A percentile compares a stretch with the other conserved stretches of the same genome.
Conservation (phyloP, 2,797 vertebrate species). For the Tamandua tetradactyla region DNA sequence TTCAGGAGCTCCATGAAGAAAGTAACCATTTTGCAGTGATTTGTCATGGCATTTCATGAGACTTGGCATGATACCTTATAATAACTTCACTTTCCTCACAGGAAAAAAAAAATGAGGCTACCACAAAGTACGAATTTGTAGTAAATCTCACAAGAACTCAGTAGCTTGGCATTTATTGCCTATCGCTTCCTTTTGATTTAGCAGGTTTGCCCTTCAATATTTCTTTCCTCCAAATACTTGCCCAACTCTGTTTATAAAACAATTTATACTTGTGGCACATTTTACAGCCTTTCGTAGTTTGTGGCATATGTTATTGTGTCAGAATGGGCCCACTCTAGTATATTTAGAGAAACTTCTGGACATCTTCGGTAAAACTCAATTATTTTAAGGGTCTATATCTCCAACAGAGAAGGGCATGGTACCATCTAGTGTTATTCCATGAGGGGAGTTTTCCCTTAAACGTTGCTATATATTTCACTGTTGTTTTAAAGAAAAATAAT, state of each 20-base stretch:
- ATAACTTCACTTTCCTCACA: constrained; percentile 81
- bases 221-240: constrained; percentile 80
- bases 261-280: constrained; percentile 74
- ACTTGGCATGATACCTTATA: constrained; percentile 74
- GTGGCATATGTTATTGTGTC: constrained; percentile 72
- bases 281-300: constrained; percentile 78
- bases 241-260: constrained; percentile 79
- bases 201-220: constrained; percentile 69
- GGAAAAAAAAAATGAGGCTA: constrained; percentile 77
- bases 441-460: constrained; percentile 54
- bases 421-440: constrained; percentile 39
- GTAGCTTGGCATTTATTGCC: constrained; percentile 78
- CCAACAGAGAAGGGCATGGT: constrained; percentile 35
- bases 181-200: constrained; percentile 80
- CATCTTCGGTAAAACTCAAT: constrained; percentile 73
- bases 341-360: constrained; percentile 76
- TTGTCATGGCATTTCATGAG: constrained; percentile 64
- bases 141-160: constrained; percentile 76
- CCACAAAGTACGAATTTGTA: constrained; percentile 66
- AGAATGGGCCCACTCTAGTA: constrained; percentile 51
- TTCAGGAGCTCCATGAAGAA: constrained; percentile 59
- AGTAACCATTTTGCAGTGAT: constrained; percentile 63
- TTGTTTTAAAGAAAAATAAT: neutral
- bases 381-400: constrained; percentile 74
- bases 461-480: constrained; percentile 55